Conservation (phyloP, 92 coral and sea anemone species). For the Galaxea fascicularis region DNA sequence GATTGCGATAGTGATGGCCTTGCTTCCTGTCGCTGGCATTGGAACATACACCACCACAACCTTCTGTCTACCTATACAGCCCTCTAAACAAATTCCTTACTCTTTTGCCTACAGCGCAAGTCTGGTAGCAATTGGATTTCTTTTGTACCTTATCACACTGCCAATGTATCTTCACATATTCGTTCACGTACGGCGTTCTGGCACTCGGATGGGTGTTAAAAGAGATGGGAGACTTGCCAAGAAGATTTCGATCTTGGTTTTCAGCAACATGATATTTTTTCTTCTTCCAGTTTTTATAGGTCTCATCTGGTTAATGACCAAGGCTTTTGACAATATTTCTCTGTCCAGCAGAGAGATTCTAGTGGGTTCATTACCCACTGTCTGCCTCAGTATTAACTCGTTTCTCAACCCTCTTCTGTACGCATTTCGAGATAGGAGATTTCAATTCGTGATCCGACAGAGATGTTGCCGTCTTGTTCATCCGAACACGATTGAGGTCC, state of each 20-base stretch:
- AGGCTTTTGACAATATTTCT: constrained; percentile 55
- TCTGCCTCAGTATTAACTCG: constrained; percentile 77
- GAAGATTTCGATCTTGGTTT: constrained; percentile 74
- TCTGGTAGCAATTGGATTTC: constrained; percentile 61
- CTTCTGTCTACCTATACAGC: constrained; percentile 87
- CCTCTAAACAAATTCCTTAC: constrained; percentile 69
- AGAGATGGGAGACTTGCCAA: constrained; percentile 79
- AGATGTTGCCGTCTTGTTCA: constrained; percentile 4
- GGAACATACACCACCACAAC: constrained; percentile 87
- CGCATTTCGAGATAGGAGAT: constrained; percentile 79
- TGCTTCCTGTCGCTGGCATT: constrained; percentile 66
- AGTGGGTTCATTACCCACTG: constrained; percentile 76
- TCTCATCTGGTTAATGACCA: constrained; percentile 76
- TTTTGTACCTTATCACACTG: constrained; percentile 65
- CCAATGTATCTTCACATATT: constrained; percentile 80
- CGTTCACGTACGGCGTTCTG: constrained; percentile 66
- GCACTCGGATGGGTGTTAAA: constrained; percentile 75
- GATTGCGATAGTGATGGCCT: constrained; percentile 60
- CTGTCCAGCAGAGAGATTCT: constrained; percentile 68
- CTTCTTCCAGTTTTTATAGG: constrained; percentile 71
- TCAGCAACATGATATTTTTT: constrained; percentile 76
- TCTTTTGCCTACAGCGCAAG: constrained; percentile 74
- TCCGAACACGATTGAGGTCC: neutral
- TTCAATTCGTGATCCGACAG: constrained; percentile 54
- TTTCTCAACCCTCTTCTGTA: constrained; percentile 82